Evolutionary conservation across 2,797 vertebrate genomes (phyloP), one percentile per base, ranked within the genome.

Genomic region (Okamejei kenojei): DNA sequence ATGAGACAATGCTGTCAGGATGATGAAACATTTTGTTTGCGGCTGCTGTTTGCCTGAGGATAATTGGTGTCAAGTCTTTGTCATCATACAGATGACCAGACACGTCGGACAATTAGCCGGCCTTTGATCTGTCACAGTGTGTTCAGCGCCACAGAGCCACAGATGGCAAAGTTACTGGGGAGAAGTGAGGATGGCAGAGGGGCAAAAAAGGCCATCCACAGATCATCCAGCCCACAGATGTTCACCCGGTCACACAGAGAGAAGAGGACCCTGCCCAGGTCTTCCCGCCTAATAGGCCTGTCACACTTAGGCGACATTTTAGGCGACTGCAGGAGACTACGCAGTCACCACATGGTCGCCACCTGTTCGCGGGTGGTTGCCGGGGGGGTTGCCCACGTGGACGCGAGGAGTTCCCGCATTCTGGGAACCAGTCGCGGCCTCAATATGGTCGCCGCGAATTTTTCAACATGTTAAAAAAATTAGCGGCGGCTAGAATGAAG

Each of bases 1-100:
- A 88, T 88, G 84, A 88, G 84, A 88, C 84, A 88, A 68, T 8
- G 1, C 84, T 88, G 84, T 88, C 84, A 88, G n/a, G 63, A 35
- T 88, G 84, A 35, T 88, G 15, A 88, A 68, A 88, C 84, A 88
- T 88, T 68, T 88, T 88, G 63, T 88, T 88, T 88, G 84, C 84
- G 35, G 61, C 61, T 88, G 84, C 84, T 88, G 84, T 68, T 88
- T 88, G 61, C 63, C 84, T 68, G 84, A 68, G 84, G 84, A 88
- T 88, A 88, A 88, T 88, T 88, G 84, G 84, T 88, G 84, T 88
- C 84, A 88, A 88, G 84, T 68, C 35, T 19, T 32, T 68, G 84
- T 88, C 84, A 88, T 88, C 13, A 65, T 68, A 88, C n/a, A 88
- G 68, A 88, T 54, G 63, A 61, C n/a, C 63, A 88, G 84, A 88